Conservation (phyloP, 2,113 vertebrate species). For the Anthoscopus minutus region DNA sequence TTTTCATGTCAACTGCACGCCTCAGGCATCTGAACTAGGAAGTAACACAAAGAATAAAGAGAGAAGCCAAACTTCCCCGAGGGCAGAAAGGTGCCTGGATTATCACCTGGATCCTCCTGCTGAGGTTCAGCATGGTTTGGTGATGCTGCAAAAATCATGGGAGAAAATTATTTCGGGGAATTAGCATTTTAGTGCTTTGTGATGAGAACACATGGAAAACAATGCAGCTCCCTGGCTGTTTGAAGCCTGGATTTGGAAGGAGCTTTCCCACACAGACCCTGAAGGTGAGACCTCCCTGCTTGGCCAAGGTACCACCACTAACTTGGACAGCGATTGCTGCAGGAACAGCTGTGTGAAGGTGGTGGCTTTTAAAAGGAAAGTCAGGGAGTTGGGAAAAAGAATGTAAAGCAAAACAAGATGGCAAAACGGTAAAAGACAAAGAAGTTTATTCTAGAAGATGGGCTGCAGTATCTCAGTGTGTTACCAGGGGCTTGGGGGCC, state of each 20-base stretch:
- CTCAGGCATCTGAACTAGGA: neutral
- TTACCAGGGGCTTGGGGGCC: neutral
- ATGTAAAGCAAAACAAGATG: neutral
- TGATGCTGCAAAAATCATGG: neutral
- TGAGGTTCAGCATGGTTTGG: neutral
- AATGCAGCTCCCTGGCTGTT: neutral
- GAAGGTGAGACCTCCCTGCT: neutral
- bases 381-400: neutral
- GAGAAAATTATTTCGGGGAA: neutral
- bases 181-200: neutral
- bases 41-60: neutral
- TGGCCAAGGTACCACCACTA: neutral
- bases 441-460: neutral
- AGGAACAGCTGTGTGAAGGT: neutral
- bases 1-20: neutral
- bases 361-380: neutral
- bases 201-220: neutral
- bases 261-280: neutral
- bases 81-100: neutral
- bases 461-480: neutral
- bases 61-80: neutral
- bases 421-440: neutral
- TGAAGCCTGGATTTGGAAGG: neutral
- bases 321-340: neutral
- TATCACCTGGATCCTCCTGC: neutral